phyloP scores from a whole-genome alignment of 2,797 vertebrate species.

The Helicolenus hilgendorfi region DNA sequence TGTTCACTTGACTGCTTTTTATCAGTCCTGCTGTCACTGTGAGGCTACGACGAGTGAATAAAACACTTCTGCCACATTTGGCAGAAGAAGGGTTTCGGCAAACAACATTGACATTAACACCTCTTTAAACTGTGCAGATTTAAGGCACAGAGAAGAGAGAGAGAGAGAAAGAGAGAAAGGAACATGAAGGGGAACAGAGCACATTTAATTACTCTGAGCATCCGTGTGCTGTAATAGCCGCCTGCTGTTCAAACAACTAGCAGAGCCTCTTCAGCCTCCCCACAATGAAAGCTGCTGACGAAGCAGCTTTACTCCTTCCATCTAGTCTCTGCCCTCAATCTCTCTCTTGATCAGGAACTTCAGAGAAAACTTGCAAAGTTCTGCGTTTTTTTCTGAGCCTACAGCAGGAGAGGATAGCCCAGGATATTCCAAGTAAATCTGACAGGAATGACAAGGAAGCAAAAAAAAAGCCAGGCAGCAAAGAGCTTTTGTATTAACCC shows the following conservation, averaged over 20 bases:
- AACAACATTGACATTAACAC: conserved; percentile 51
- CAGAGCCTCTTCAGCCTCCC: conserved; percentile 66
- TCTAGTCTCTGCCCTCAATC: conserved; percentile 76
- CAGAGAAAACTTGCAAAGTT: conserved; percentile 74
- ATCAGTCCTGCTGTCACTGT: conserved; percentile 17
- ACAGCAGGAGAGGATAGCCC: conserved; percentile 32
- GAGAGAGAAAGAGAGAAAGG: conserved; percentile 11
- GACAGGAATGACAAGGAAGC: conserved; percentile 41
- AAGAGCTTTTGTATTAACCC: background rate
- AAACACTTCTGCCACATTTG: conserved; percentile 18
- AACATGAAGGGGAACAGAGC: conserved; percentile 57
- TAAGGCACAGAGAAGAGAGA: conserved; percentile 21
- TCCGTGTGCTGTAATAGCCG: conserved; percentile 69
- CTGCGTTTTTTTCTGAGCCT: conserved; percentile 51
- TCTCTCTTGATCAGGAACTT: conserved; percentile 75
- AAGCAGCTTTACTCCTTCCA: conserved; percentile 59
- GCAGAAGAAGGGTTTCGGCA: conserved; percentile 14
- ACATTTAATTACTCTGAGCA: conserved; percentile 83
- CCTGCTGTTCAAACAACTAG: conserved; percentile 73
- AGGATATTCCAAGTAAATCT: conserved; percentile 44
- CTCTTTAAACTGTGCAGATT: conserved; percentile 48
- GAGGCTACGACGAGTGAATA: conserved; percentile 9
- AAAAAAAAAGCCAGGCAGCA: background rate
- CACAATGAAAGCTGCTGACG: conserved; percentile 80
- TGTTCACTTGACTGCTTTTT: conserved; percentile 28